phyloP scores from a whole-genome alignment of 2,113 vertebrate species.

The Lamprotornis superbus region DNA sequence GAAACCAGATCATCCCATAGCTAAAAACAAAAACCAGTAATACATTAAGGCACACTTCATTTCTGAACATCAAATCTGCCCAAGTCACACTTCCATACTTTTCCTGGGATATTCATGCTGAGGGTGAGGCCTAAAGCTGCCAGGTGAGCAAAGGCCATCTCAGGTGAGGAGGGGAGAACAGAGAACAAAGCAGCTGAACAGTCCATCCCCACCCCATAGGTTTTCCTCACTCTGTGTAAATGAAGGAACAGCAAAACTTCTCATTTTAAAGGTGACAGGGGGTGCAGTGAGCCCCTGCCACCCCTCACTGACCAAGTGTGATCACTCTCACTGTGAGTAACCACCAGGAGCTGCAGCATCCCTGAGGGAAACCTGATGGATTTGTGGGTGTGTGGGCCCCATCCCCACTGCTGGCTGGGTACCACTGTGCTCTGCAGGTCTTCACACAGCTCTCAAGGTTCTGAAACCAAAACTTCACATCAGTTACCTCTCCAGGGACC shows the following conservation, averaged over 20 bases:
- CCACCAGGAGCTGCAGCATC: not conserved
- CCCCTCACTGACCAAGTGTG: accelerated
- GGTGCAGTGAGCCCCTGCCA: accelerated
- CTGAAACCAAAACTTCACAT: not conserved
- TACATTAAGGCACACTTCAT: not conserved
- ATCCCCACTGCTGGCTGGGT: not conserved
- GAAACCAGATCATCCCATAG: not conserved
- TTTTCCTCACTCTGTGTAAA: not conserved
- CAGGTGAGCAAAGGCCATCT: not conserved
- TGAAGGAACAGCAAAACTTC: accelerated
- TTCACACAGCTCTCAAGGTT: not conserved
- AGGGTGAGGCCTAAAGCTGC: not conserved
- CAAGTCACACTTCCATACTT: not conserved
- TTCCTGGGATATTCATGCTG: not conserved
- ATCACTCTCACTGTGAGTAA: too few species aligned
- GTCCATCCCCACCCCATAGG: not conserved
- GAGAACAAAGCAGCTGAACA: not conserved
- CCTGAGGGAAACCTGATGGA: not conserved
- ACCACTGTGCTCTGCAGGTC: not conserved
- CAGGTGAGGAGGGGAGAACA: not conserved
- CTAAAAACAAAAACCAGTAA: not conserved
- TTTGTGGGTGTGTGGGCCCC: not conserved
- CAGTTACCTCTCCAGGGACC: not conserved
- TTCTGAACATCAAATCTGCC: not conserved
- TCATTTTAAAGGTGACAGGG: not conserved